Conservation (phyloP, 2,888 invertebrate species). For the Lumbricus terrestris region DNA sequence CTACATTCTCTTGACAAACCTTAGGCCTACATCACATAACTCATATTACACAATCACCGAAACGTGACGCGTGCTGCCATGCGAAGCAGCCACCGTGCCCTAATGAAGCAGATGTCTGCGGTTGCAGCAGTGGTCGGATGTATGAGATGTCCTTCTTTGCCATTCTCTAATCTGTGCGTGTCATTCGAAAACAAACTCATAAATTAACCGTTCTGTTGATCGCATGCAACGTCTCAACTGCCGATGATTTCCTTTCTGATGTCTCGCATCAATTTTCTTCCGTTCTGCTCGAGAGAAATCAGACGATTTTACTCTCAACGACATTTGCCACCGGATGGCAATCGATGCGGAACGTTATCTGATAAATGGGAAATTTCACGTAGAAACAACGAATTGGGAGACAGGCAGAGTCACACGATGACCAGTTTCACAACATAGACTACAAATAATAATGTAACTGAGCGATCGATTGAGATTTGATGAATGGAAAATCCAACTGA, state of each 20-base stretch:
- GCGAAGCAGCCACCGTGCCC: too few relatives aligned
- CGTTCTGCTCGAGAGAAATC: background rate
- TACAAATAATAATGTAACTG: background rate
- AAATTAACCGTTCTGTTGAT: background rate
- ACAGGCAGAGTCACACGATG: background rate
- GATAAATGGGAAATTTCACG: background rate
- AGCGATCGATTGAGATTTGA: background rate
- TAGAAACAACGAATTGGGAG: background rate
- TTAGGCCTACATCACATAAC: too few relatives aligned
- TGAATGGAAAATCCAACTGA: background rate
- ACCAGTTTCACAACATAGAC: background rate
- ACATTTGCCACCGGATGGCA: background rate
- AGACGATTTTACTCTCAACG: background rate
- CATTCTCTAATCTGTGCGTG: too few relatives aligned
- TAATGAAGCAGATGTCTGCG: background rate
- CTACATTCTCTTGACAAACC: too few relatives aligned
- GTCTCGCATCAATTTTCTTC: background rate
- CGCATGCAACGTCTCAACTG: background rate
- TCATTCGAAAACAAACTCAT: background rate
- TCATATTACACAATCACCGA: too few relatives aligned
- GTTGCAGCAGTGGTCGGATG: too few relatives aligned
- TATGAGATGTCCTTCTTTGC: too few relatives aligned
- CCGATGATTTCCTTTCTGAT: background rate
- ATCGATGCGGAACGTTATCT: background rate
- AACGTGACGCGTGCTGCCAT: too few relatives aligned